Conservation (phyloP, 2,113 vertebrate species). For the Ceyx cyanopectus region DNA sequence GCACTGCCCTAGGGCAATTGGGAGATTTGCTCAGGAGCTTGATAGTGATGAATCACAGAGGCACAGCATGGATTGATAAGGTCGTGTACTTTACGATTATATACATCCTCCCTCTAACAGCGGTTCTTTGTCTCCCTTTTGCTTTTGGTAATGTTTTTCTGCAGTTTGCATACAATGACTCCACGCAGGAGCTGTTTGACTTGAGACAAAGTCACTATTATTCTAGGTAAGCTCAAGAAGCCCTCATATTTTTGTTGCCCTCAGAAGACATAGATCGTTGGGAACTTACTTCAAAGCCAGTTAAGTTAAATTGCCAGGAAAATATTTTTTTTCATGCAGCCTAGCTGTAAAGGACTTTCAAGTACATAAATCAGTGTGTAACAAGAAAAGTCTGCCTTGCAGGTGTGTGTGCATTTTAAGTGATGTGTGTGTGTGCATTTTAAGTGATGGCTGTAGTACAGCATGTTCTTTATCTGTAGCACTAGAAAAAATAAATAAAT, state of each 20-base stretch:
- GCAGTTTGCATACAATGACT: background rate
- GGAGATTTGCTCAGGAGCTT: conserved; percentile 56
- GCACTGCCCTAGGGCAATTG: background rate
- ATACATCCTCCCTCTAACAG: conserved; percentile 68
- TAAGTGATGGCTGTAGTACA: background rate
- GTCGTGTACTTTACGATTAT: conserved; percentile 68
- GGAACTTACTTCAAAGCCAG: conserved; percentile 19
- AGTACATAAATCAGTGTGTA: background rate
- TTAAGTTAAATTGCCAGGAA: background rate
- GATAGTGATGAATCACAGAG: conserved; percentile 65
- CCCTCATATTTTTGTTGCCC: background rate
- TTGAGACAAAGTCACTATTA: conserved; percentile 51
- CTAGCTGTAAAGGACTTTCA: background rate
- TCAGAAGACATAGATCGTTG: background rate
- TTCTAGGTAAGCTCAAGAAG: conserved; percentile 11
- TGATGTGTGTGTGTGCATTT: background rate
- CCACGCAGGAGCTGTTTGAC: conserved; percentile 22
- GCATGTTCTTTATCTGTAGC: background rate
- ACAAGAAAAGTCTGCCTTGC: background rate
- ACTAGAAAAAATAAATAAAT: background rate
- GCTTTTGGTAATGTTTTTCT: conserved; percentile 6
- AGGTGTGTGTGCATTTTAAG: background rate
- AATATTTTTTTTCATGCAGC: background rate
- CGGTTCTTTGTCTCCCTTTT: conserved; percentile 65
- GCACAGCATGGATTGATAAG: conserved; percentile 61